A percentile compares a stretch with the other conserved stretches of the same genome.
Conservation (phyloP, 1,140 invertebrate species). For the Belonocnema kinseyi region DNA sequence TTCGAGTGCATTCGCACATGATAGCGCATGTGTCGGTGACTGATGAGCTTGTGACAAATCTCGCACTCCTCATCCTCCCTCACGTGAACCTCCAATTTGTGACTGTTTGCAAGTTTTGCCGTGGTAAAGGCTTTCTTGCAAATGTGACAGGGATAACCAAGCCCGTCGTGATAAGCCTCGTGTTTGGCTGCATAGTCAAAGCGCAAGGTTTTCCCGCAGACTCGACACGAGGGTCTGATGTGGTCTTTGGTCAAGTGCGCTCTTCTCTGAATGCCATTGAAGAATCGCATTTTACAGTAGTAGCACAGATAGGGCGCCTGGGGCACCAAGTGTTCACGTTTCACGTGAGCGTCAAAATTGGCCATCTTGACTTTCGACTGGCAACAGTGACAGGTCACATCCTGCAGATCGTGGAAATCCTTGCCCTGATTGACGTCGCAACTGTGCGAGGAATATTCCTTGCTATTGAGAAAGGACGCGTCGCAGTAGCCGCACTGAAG, state of each 20-base stretch:
- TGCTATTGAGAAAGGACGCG: constrained; percentile 42
- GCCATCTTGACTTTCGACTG: constrained; percentile 53
- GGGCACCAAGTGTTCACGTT: constrained; percentile 48
- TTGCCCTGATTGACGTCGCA: constrained; percentile 46
- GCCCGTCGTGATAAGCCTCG: constrained; percentile 63
- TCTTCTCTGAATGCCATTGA: constrained; percentile 40
- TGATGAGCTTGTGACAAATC: constrained; percentile 2
- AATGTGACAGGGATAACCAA: constrained; percentile 65
- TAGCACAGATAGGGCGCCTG: constrained; percentile 53
- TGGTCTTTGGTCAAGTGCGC: constrained; percentile 55
- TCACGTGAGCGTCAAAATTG: constrained; percentile 61
- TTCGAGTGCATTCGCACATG: constrained; percentile 37
- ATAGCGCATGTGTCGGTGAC: background rate
- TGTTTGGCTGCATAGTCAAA: constrained; percentile 53
- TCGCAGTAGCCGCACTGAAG: constrained; percentile 61
- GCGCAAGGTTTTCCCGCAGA: constrained; percentile 53
- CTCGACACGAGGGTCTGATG: constrained; percentile 44
- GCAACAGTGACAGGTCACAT: background rate
- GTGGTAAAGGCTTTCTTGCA: constrained; percentile 61
- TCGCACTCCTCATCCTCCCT: constrained; percentile 5
- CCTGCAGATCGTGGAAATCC: background rate
- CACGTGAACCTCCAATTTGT: background rate
- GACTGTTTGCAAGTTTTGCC: background rate
- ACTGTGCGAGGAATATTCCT: constrained; percentile 50
- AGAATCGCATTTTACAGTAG: constrained; percentile 56